Evolutionary conservation across 2,888 invertebrate species (phyloP).

Genomic region (Drosophila anceps): DNA sequence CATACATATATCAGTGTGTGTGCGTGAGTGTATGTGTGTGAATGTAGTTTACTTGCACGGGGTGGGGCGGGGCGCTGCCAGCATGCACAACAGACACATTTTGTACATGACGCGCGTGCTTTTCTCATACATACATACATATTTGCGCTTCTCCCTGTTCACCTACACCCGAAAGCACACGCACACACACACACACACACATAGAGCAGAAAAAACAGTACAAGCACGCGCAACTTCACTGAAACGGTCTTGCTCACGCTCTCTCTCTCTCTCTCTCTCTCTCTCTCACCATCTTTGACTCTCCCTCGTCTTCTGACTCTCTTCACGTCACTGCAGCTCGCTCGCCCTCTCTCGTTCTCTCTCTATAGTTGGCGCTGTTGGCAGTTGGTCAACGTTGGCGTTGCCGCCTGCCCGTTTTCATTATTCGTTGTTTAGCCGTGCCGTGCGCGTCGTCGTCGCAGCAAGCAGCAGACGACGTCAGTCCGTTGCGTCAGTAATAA

Average conservation of each 20-base stretch:
- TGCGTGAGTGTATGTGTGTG: slow-evolving; percentile 8
- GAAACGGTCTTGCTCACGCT: slow-evolving; percentile 3
- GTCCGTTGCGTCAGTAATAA: slow-evolving; percentile 72
- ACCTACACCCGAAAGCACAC: slow-evolving; percentile 47
- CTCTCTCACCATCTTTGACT: slow-evolving; percentile 3
- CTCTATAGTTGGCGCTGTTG: slow-evolving; percentile 31
- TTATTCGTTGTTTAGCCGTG: slow-evolving; percentile 73
- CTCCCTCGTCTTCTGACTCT: slow-evolving; percentile 1
- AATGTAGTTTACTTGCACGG: slow-evolving; percentile 30
- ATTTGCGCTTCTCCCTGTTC: slow-evolving; percentile 48
- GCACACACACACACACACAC: neutral
- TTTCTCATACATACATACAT: slow-evolving; percentile 43
- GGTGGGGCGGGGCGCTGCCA: slow-evolving; percentile 44
- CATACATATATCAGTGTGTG: slow-evolving; percentile 6
- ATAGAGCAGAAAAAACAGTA: slow-evolving; percentile 6
- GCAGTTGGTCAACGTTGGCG: slow-evolving; percentile 63
- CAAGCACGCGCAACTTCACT: slow-evolving; percentile 52
- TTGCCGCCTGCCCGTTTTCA: slow-evolving; percentile 55
- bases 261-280: slow-evolving; percentile 3
- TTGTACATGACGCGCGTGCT: slow-evolving; percentile 69
- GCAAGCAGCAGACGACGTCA: slow-evolving; percentile 72
- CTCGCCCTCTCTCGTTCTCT: neutral
- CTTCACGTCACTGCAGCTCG: slow-evolving; percentile 2
- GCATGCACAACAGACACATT: slow-evolving; percentile 66
- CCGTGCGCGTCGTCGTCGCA: slow-evolving; percentile 74